Conservation (phyloP, 1,140 invertebrate genomes). For the Olivierus martensii region DNA sequence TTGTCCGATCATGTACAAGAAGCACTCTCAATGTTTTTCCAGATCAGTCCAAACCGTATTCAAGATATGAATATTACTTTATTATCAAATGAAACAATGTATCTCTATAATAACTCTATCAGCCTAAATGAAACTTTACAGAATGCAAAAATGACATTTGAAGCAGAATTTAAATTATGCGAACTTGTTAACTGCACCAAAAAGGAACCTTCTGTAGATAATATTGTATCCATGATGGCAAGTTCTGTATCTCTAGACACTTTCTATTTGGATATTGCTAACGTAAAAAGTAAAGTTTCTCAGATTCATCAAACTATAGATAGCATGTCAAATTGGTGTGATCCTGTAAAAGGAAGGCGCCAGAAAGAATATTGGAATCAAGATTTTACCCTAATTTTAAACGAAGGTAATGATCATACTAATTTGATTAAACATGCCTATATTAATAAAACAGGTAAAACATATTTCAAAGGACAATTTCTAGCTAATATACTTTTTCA, state of each 20-base stretch:
- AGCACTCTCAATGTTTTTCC: not conserved
- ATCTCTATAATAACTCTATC: not conserved
- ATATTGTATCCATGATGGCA: conserved; percentile 8
- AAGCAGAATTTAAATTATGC: conserved; percentile 4
- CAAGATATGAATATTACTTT: not conserved
- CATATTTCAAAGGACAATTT: conserved; percentile 12
- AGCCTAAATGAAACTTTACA: no score
- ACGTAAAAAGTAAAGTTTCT: conserved; percentile 4
- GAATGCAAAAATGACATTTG: not conserved
- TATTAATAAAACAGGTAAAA: conserved; percentile 14
- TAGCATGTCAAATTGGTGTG: conserved; percentile 11
- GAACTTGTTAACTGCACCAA: not conserved
- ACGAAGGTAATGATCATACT: not conserved
- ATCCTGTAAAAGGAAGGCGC: not conserved
- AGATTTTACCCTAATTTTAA: conserved; percentile 13
- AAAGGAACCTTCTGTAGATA: conserved; percentile 12
- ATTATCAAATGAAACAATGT: not conserved
- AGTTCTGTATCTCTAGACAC: conserved; percentile 5
- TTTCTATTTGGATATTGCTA: conserved; percentile 10
- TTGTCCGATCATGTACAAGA: not conserved
- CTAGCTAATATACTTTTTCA: conserved; percentile 15
- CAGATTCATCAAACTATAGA: conserved; percentile 10
- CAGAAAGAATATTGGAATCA: conserved; percentile 12
- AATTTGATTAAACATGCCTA: conserved; percentile 9
- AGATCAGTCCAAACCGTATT: not conserved